phyloP scores from a whole-genome alignment of 2,888 invertebrate genomes.

The Matsumyia berberina region DNA sequence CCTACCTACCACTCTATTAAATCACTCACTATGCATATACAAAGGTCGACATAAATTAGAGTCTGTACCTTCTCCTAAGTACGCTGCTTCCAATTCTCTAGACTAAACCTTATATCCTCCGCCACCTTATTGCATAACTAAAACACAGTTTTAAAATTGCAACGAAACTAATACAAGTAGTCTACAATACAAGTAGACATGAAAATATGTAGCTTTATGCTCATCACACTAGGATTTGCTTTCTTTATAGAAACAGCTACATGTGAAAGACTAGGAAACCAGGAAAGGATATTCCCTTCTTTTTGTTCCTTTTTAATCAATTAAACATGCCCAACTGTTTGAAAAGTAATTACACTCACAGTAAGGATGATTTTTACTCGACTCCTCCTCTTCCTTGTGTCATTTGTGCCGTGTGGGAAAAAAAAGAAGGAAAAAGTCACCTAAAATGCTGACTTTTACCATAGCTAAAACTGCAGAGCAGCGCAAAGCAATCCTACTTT shows the following conservation, averaged over 20 bases:
- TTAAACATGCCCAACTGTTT: slow-evolving; percentile 74
- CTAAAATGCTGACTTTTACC: slow-evolving; percentile 69
- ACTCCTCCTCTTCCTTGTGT: neutral
- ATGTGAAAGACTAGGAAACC: neutral
- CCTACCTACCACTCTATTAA: no score
- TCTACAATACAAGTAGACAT: no score
- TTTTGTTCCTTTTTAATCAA: slow-evolving; percentile 65
- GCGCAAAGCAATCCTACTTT: slow-evolving; percentile 48
- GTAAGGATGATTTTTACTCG: slow-evolving; percentile 35
- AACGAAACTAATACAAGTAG: no score
- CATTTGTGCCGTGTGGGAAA: slow-evolving; percentile 31
- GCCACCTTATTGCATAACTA: no score
- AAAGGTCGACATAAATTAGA: no score
- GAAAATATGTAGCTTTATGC: no score
- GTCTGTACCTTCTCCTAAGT: no score
- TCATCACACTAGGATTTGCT: slow-evolving; percentile 17
- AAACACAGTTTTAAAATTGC: no score
- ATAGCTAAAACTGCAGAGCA: slow-evolving; percentile 36
- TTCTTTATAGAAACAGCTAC: neutral
- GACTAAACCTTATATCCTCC: no score
- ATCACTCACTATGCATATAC: no score
- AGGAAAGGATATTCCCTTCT: slow-evolving; percentile 3
- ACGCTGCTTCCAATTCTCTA: no score
- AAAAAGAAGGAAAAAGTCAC: slow-evolving; percentile 42
- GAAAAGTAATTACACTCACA: slow-evolving; percentile 70